Conservation (phyloP, 1,140 invertebrate species). For the Diabrotica undecimpunctata region DNA sequence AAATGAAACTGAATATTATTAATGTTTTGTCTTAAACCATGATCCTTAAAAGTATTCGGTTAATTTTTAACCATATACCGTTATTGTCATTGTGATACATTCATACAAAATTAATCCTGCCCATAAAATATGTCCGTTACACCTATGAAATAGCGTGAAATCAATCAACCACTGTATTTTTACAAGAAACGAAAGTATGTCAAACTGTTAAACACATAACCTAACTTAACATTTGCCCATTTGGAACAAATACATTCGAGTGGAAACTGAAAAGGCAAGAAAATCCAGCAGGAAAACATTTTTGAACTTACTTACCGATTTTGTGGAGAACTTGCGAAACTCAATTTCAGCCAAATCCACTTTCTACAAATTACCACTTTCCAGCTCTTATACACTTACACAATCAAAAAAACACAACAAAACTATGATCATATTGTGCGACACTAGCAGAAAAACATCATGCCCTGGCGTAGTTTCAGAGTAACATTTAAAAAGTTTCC, state of each 20-base stretch:
- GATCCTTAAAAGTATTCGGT: too few relatives aligned
- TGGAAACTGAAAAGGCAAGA: background rate
- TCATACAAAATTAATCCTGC: too few relatives aligned
- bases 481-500: constrained; percentile 8
- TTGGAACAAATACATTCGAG: background rate
- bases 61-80: too few relatives aligned
- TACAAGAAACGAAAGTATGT: constrained; percentile 1
- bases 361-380: constrained; percentile 14
- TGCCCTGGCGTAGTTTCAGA: background rate
- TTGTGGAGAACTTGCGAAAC: constrained; percentile 14
- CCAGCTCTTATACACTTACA: constrained; percentile 5
- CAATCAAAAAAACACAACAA: constrained; percentile 9
- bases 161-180: background rate
- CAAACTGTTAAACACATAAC: background rate
- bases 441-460: constrained; percentile 15
- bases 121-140: too few relatives aligned
- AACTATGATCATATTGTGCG: background rate
- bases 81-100: too few relatives aligned
- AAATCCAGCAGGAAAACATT: background rate
- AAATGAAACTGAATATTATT: too few relatives aligned
- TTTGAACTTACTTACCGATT: background rate
- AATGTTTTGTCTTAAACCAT: too few relatives aligned
- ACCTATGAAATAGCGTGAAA: too few relatives aligned
- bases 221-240: background rate
- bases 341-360: constrained; percentile 12